Conservation (phyloP, 53 echinoderm and acorn worm species). For the Echinarachnius parma region DNA sequence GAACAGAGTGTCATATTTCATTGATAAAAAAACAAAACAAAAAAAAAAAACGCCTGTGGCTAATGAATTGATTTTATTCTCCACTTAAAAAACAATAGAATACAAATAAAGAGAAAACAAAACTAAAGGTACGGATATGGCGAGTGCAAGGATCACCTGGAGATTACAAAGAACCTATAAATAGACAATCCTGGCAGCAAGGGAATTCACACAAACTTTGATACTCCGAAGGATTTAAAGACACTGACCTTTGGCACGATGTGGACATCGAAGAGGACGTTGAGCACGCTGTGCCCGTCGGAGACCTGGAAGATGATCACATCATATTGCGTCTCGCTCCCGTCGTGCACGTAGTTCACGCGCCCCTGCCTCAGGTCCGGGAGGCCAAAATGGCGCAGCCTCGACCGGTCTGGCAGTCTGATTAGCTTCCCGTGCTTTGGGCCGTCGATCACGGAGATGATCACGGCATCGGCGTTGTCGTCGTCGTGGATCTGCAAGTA, state of each 20-base stretch:
- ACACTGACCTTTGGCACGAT: conserved; percentile 75
- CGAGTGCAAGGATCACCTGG: no score
- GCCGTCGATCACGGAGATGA: conserved; percentile 74
- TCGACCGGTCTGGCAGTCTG: conserved; percentile 55
- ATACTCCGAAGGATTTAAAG: no score
- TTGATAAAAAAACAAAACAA: no score
- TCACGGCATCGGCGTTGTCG: conserved; percentile 80
- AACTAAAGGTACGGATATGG: no score
- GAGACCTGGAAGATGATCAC: conserved; percentile 77
- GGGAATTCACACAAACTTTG: not conserved
- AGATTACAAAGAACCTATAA: no score
- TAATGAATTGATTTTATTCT: no score
- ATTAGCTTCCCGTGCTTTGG: conserved; percentile 83
- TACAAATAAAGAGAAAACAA: no score
- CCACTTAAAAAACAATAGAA: no score
- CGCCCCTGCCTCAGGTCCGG: conserved; percentile 64
- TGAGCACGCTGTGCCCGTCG: conserved; percentile 88
- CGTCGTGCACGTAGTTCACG: conserved; percentile 83
- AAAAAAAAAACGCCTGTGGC: no score
- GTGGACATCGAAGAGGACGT: conserved; percentile 87
- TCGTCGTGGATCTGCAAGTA: conserved; percentile 90
- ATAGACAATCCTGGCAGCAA: not conserved
- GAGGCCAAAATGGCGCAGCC: conserved; percentile 52
- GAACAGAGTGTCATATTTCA: no score
- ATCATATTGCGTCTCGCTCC: conserved; percentile 84